Evolutionary conservation across 2,797 vertebrate genomes (phyloP).

Genomic region (Siniperca obscura): DNA sequence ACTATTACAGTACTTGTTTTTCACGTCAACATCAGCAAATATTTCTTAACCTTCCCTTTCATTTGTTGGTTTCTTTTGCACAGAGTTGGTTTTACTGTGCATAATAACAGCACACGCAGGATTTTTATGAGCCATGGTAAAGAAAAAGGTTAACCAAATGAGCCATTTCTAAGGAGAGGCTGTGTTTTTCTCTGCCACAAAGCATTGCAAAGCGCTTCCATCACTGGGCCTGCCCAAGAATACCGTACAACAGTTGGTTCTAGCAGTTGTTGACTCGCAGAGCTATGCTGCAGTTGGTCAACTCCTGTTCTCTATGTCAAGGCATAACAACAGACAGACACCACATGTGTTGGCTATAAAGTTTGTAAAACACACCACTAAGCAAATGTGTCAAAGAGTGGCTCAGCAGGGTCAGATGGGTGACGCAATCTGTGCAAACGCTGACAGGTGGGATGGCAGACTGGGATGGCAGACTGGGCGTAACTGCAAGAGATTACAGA

Average conservation of each 20-base stretch:
- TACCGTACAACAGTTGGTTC: slow-evolving; percentile 81
- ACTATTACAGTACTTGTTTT: slow-evolving; percentile 34
- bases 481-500: slow-evolving; percentile 25
- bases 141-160: slow-evolving; percentile 72
- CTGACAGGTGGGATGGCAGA: slow-evolving; percentile 75
- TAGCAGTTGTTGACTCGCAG: slow-evolving; percentile 81
- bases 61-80: slow-evolving; percentile 69
- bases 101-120: slow-evolving; percentile 64
- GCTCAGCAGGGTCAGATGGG: slow-evolving; percentile 64
- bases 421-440: slow-evolving; percentile 71
- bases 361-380: slow-evolving; percentile 67
- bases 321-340: slow-evolving; percentile 66
- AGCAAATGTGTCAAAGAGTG: slow-evolving; percentile 75
- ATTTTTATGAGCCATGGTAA: slow-evolving; percentile 66
- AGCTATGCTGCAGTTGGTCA: slow-evolving; percentile 79
- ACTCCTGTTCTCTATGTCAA: slow-evolving; percentile 74
- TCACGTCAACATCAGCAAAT: slow-evolving; percentile 37
- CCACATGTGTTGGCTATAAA: slow-evolving; percentile 79
- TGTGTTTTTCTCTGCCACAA: slow-evolving; percentile 78
- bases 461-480: slow-evolving; percentile 29
- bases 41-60: slow-evolving; percentile 40
- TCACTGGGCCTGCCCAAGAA: slow-evolving; percentile 70
- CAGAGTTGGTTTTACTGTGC: slow-evolving; percentile 58
- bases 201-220: slow-evolving; percentile 78
- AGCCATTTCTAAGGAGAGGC: slow-evolving; percentile 63